Conservation (phyloP, 2,888 invertebrate genomes). For the Morpho achilles region DNA sequence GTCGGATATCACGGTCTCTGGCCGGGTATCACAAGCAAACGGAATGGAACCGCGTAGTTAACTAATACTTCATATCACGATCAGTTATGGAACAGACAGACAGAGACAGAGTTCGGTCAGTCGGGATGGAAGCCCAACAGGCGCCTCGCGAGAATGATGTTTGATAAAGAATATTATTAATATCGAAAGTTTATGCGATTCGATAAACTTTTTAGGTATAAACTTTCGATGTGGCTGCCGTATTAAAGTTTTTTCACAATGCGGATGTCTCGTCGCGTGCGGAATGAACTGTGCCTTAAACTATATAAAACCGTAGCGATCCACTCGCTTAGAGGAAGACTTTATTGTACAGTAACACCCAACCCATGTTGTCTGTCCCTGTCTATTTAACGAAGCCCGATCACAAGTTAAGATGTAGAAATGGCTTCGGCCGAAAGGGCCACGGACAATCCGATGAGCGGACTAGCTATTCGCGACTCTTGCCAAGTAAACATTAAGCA, state of each 20-base stretch:
- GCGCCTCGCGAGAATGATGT: too few species aligned
- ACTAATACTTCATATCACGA: too few species aligned
- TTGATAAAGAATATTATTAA: background rate
- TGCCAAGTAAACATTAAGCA: slow-evolving; percentile 45
- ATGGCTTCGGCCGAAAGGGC: background rate
- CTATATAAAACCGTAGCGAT: background rate
- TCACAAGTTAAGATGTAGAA: too few species aligned
- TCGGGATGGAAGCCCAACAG: too few species aligned
- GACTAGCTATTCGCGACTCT: slow-evolving; percentile 34
- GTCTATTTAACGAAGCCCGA: too few species aligned
- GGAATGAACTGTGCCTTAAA: background rate
- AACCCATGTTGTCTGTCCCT: too few species aligned
- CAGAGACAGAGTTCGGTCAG: too few species aligned
- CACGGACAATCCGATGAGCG: background rate
- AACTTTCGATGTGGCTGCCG: background rate
- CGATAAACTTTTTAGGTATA: background rate
- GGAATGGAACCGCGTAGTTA: too few species aligned
- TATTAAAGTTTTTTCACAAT: background rate
- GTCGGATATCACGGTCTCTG: too few species aligned
- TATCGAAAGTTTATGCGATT: slow-evolving; percentile 1
- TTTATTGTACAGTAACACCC: background rate
- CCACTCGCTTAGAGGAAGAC: background rate
- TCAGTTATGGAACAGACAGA: too few species aligned
- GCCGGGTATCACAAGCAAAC: too few species aligned
- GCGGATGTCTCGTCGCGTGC: background rate